Conservation (phyloP, 1,140 invertebrate genomes). For the Aphaenogaster ashmeadi region DNA sequence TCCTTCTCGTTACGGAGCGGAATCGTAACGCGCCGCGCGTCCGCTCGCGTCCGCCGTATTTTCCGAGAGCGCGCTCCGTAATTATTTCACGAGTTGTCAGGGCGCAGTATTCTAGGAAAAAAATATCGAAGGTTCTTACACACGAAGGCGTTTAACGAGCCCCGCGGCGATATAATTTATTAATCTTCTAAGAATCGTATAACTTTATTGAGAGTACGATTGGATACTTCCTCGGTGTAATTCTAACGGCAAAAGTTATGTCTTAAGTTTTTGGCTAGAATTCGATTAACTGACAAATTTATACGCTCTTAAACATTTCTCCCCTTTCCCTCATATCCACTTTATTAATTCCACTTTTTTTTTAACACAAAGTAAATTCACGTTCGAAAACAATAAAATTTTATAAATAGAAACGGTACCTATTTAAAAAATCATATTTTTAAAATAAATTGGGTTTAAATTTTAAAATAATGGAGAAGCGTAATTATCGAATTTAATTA, state of each 20-base stretch:
- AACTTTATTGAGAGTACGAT: neutral
- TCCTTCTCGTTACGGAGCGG: conserved; percentile 1
- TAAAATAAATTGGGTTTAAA: neutral
- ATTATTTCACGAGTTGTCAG: conserved; percentile 49
- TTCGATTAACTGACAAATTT: neutral
- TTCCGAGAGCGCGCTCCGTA: conserved; percentile 20
- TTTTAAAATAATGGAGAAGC: neutral
- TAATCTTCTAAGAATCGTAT: conserved; percentile 26
- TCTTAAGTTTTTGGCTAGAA: neutral
- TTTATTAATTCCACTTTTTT: neutral
- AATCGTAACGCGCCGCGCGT: conserved; percentile 46
- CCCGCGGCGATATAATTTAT: conserved; percentile 15
- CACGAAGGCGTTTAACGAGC: neutral
- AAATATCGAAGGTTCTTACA: neutral
- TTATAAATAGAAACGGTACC: neutral
- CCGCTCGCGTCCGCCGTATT: conserved; percentile 10
- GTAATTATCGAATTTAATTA: neutral
- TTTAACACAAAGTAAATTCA: neutral
- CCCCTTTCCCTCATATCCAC: no score
- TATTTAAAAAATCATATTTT: neutral
- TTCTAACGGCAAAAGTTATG: neutral
- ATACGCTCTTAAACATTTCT: neutral
- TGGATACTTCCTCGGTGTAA: neutral
- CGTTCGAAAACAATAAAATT: neutral
- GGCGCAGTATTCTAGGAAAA: conserved; percentile 20